These are phyloP conservation scores for Elegia similella DNA, from an alignment of 2,888 invertebrate genomes.

Conservation along the genomic window DNA sequence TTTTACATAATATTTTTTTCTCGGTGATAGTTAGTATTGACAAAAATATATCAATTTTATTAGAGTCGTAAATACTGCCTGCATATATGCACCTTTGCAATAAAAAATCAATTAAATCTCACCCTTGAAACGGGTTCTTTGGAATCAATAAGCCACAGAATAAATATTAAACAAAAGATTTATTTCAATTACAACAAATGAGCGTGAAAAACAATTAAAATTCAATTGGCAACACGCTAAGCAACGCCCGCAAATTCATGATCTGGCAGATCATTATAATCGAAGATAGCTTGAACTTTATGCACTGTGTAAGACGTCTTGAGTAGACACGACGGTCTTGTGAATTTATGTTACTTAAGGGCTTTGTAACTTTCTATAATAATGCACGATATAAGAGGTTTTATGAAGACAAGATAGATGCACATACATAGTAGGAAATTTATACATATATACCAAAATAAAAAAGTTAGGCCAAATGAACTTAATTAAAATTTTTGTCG, in stretches of 20 bases:
- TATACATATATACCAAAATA: no score
- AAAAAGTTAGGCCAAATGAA: no score
- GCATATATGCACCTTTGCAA: no score
- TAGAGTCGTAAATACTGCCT: no score
- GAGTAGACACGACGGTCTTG: not conserved
- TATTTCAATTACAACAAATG: slow-evolving; percentile 31
- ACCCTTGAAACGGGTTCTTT: slow-evolving; percentile 12
- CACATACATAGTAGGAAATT: no score
- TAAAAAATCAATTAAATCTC: not conserved
- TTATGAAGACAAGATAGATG: no score
- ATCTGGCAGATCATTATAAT: slow-evolving; percentile 23
- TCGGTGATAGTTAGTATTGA: no score
- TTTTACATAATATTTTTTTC: no score
- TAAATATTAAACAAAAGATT: slow-evolving; percentile 29
- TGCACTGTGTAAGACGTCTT: slow-evolving; percentile 1
- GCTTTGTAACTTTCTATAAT: no score
- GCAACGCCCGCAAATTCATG: slow-evolving; percentile 18
- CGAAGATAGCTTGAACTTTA: slow-evolving; percentile 20
- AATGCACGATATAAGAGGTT: no score
- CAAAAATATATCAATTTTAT: no score
- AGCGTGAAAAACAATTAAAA: slow-evolving; percentile 33
- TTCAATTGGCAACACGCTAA: slow-evolving; percentile 22
- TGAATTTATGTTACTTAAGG: not conserved
- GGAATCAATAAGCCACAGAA: slow-evolving; percentile 27
- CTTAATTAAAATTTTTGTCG: no score